phyloP scores from a whole-genome alignment of 2,113 vertebrate species.

The Lophura nycthemera region DNA sequence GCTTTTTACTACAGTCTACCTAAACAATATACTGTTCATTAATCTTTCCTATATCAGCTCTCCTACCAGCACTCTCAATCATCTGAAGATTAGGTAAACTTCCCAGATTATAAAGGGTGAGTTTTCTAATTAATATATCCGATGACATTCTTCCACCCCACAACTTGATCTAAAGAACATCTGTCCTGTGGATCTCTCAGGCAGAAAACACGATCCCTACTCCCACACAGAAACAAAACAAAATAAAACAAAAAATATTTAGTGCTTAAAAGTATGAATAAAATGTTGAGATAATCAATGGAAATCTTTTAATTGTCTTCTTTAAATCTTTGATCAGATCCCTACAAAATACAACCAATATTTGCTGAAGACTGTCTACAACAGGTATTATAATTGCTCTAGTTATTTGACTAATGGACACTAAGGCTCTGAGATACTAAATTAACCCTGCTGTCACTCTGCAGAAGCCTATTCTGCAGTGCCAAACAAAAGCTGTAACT shows the following conservation, averaged over 20 bases:
- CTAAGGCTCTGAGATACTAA: not conserved
- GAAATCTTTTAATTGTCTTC: not conserved
- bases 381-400: not conserved
- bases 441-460: not conserved
- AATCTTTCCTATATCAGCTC: not conserved
- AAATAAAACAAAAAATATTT: not conserved
- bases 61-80: not conserved
- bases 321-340: not conserved
- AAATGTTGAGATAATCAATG: not conserved
- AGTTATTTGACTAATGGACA: not conserved
- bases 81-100: not conserved
- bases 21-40: not conserved
- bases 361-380: not conserved
- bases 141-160: not conserved
- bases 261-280: not conserved
- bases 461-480: not conserved
- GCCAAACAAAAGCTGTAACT: not conserved
- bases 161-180: accelerated
- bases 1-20: not conserved
- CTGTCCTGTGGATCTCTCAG: not conserved
- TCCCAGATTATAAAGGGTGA: not conserved
- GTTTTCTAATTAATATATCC: not conserved
- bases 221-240: not conserved
- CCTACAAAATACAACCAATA: not conserved
- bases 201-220: accelerated